Conservation (phyloP, 1,140 invertebrate genomes). For the Chlorops oryzae region DNA sequence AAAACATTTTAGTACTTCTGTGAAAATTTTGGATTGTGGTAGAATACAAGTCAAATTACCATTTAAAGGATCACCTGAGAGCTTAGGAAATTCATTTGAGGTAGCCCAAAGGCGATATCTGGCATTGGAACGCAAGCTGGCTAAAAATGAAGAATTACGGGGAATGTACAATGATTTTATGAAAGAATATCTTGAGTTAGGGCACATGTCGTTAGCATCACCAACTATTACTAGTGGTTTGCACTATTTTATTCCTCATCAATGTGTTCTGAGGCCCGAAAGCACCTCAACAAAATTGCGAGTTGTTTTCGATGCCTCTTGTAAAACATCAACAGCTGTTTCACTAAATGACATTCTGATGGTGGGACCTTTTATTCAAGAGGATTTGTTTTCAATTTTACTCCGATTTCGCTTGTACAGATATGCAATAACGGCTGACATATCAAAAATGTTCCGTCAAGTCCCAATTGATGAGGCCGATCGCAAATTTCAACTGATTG, state of each 20-base stretch:
- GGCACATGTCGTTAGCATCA: constrained; percentile 37
- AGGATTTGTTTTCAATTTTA: constrained; percentile 31
- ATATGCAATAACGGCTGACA: constrained; percentile 23
- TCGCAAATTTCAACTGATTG: constrained; percentile 34
- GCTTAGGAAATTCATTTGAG: constrained; percentile 31
- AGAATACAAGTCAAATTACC: constrained; percentile 21
- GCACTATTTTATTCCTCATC: constrained; percentile 25
- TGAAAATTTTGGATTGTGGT: constrained; percentile 5
- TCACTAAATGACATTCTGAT: constrained; percentile 20
- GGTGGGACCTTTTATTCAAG: constrained; percentile 15
- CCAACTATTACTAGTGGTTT: constrained; percentile 18
- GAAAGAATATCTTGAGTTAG: constrained; percentile 36
- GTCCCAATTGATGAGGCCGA: constrained; percentile 19
- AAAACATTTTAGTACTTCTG: constrained; percentile 2
- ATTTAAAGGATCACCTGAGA: constrained; percentile 16
- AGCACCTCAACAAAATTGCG: constrained; percentile 18
- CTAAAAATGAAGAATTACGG: constrained; percentile 19
- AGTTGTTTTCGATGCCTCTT: constrained; percentile 11
- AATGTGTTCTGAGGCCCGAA: constrained; percentile 1
- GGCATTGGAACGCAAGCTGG: constrained; percentile 31
- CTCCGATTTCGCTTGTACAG: constrained; percentile 39
- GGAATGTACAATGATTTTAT: constrained; percentile 22
- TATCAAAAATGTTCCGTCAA: constrained; percentile 35
- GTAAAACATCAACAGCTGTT: constrained; percentile 9
- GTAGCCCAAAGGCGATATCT: constrained; percentile 27